These are phyloP conservation scores for Cottoperca gobio DNA, from an alignment of 2,797 vertebrate genomes.

Conservation along the genomic window DNA sequence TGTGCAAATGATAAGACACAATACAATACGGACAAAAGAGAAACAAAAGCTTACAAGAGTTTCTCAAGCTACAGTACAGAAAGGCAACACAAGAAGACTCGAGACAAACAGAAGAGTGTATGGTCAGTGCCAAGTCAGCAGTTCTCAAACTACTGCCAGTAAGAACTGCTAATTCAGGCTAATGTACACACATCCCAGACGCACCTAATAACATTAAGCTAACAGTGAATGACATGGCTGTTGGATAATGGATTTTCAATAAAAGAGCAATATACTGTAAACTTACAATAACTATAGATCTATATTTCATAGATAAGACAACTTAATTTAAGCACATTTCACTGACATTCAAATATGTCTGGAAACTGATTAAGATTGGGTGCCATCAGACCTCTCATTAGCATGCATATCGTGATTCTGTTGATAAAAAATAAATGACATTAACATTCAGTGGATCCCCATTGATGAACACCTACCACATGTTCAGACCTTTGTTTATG, in stretches of 20 bases:
- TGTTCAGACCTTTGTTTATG: slow-evolving; percentile 35
- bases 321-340: background rate
- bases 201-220: background rate
- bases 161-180: background rate
- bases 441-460: slow-evolving; percentile 36
- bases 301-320: background rate
- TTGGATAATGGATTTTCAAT: slow-evolving; percentile 10
- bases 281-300: background rate
- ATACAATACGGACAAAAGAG: background rate
- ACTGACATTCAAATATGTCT: slow-evolving; percentile 3
- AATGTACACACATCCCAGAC: slow-evolving; percentile 11
- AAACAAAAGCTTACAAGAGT: background rate
- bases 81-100: background rate
- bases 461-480: slow-evolving; percentile 35
- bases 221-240: background rate
- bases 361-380: slow-evolving; percentile 30
- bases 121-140: slow-evolving; percentile 11
- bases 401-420: slow-evolving; percentile 32
- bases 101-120: background rate
- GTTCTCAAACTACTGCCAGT: background rate
- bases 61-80: background rate
- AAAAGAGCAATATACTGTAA: slow-evolving; percentile 1
- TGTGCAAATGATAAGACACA: background rate
- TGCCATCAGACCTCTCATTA: slow-evolving; percentile 23
- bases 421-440: slow-evolving; percentile 25